Evolutionary conservation across 1,140 invertebrate genomes (phyloP).

Genomic region (Diprion similis): DNA sequence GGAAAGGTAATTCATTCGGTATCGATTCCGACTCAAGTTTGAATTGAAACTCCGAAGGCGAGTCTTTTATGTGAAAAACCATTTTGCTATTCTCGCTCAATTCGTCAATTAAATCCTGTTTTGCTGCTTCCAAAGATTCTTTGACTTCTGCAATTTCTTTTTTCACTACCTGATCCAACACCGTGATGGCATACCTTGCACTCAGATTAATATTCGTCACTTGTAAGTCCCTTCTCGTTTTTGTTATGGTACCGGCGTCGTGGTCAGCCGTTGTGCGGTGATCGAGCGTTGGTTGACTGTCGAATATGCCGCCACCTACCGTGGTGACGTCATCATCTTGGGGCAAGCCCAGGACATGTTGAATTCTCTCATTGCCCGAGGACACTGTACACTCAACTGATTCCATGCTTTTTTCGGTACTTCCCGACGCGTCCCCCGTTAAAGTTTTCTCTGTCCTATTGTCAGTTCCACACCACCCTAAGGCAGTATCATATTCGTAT

Average conservation of each 20-base stretch:
- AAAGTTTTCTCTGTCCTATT: conserved; percentile 26
- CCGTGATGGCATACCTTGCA: conserved; percentile 56
- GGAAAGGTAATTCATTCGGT: conserved; percentile 56
- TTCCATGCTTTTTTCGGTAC: conserved; percentile 25
- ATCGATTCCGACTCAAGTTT: conserved; percentile 61
- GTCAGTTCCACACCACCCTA: background rate
- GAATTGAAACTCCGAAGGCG: conserved; percentile 77
- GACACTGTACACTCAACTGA: conserved; percentile 10
- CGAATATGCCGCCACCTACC: background rate
- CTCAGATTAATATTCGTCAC: conserved; percentile 62
- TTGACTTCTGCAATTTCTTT: conserved; percentile 75
- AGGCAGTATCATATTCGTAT: background rate
- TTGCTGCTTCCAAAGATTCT: conserved; percentile 70
- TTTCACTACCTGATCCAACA: conserved; percentile 62
- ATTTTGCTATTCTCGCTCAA: conserved; percentile 59
- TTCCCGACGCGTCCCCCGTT: conserved; percentile 28
- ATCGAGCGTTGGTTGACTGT: background rate
- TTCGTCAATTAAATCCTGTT: conserved; percentile 71
- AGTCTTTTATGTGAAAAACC: conserved; percentile 67
- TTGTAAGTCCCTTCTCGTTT: conserved; percentile 73
- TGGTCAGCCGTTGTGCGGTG: conserved; percentile 47
- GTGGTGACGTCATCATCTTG: conserved; percentile 26
- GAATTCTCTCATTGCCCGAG: conserved; percentile 22
- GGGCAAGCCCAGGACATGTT: conserved; percentile 24
- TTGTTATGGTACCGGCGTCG: conserved; percentile 68